These are phyloP conservation scores for Sander lucioperca DNA, from an alignment of 2,113 vertebrate species.

Conservation along the genomic window DNA sequence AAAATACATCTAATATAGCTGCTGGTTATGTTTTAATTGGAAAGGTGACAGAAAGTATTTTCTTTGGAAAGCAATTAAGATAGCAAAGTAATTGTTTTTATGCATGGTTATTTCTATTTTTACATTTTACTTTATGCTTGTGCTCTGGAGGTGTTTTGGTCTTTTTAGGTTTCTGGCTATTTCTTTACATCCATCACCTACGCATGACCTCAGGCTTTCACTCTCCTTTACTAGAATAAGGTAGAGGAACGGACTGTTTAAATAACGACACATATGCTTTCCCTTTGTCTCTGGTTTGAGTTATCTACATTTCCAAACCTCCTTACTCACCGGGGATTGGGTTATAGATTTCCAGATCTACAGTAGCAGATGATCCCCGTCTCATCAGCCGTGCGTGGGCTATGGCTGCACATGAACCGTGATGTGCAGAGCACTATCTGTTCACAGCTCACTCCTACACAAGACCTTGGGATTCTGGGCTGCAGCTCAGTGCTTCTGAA, in stretches of 20 bases:
- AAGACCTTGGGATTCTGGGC: constrained; percentile 64
- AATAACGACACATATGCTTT: background rate
- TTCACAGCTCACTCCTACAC: constrained; percentile 76
- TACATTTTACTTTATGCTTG: constrained; percentile 39
- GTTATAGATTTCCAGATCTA: constrained; percentile 60
- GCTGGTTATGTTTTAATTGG: constrained; percentile 84
- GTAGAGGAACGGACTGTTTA: background rate
- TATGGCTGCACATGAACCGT: constrained; percentile 61
- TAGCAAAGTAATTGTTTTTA: constrained; percentile 78
- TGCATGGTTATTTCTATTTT: constrained; percentile 67
- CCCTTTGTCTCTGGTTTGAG: constrained; percentile 3
- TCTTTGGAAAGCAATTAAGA: constrained; percentile 84
- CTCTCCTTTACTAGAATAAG: background rate
- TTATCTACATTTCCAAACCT: constrained; percentile 5
- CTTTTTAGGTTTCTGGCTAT: constrained; percentile 19
- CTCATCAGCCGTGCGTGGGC: constrained; percentile 67
- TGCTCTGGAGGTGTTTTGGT: constrained; percentile 18
- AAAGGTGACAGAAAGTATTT: constrained; percentile 81
- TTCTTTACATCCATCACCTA: constrained; percentile 4
- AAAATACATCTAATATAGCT: constrained; percentile 79
- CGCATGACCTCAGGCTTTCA: background rate
- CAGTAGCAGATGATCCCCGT: constrained; percentile 59
- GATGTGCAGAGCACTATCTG: constrained; percentile 53
- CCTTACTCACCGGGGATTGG: constrained; percentile 7
- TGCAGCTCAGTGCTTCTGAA: constrained; percentile 46